A percentile compares a stretch with the other conserved stretches of the same genome.
Conservation (phyloP, 2,113 vertebrate genomes). For the Synchiropus splendidus region DNA sequence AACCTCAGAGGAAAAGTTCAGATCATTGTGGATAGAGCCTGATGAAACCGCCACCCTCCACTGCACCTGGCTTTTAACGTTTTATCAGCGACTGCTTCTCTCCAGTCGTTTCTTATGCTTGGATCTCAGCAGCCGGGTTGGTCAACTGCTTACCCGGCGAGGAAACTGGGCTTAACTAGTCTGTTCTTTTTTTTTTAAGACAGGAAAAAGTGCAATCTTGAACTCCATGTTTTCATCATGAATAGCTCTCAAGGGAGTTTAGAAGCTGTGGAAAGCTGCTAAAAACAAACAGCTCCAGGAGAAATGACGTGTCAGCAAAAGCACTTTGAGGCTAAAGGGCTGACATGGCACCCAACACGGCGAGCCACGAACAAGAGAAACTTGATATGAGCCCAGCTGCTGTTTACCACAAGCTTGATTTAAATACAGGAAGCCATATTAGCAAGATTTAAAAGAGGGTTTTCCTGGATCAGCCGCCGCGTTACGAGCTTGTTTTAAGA, state of each 20-base stretch:
- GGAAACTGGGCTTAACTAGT: too few species aligned
- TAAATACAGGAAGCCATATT: constrained; percentile 1
- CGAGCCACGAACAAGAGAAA: constrained; percentile 22
- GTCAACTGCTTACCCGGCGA: too few species aligned
- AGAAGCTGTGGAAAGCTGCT: constrained; percentile 13
- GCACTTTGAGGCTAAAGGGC: constrained; percentile 23
- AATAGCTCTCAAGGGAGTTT: constrained; percentile 5
- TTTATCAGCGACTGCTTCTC: too few species aligned
- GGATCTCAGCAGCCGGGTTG: too few species aligned
- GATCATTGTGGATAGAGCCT: constrained; percentile 14
- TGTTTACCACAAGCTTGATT: constrained; percentile 3
- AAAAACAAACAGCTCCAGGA: constrained; percentile 32
- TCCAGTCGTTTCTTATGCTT: too few species aligned
- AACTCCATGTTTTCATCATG: constrained; percentile 23
- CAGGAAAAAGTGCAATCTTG: constrained; percentile 3
- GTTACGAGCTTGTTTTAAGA: too few species aligned
- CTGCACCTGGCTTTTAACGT: not conserved
- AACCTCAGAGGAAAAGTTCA: constrained; percentile 18
- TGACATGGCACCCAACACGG: constrained; percentile 29
- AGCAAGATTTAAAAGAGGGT: too few species aligned
- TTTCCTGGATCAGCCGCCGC: too few species aligned
- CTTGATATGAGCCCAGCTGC: constrained; percentile 2
- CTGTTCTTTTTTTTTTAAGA: too few species aligned
- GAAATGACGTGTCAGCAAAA: constrained; percentile 39
- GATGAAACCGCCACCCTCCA: constrained; percentile 23